Base-by-base conservation (phyloP, 2,113 vertebrate genomes). In the Meriones unguiculatus region DNA sequence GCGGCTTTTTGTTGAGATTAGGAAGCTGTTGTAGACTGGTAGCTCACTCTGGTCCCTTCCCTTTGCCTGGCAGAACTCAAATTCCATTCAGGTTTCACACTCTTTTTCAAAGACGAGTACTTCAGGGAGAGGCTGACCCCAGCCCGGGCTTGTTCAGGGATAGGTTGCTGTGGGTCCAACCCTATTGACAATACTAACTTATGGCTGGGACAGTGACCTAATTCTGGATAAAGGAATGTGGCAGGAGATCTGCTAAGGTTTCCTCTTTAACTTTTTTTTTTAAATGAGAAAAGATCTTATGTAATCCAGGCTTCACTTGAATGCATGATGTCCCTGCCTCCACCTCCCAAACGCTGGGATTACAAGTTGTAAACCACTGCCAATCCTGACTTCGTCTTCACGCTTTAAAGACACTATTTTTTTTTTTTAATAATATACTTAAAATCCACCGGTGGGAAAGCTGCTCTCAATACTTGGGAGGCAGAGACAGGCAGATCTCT, bases 141-240 rank as follows among this genome's bases (percentile, higher is more conserved):
- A 30, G 72, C 54, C 46, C 50, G 38, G 86, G 50, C 32, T 41
- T 6, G 64, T 24, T 4, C 1, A 2, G 7, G 7, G 52, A 13
- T 2, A 69, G 52, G 54, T 13, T 0, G 3, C 25, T 32, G 32
- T 0, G 0, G 25, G 30, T 12, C 50, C 15, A 8, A 0, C 35
- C 2, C 25, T 41, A 7, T 46, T 59, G 35, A 38, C 28, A 24
- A n/a, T 17, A 75, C 3, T 87, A 35, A 17, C 17, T 77, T 76
- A 35, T 25, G 30, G 57, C 57, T 62, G 72, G 18, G 62, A 30
- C 32, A 0, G 0, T 52, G 46, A 78, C 59, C 62, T 32, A 17
- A 2, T 80, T 80, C 46, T 80, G 75, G 57, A 72, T 32, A 46
- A 76, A 3, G 8, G 18, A 54, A 69, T 57, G 24, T 52, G 6